These are phyloP conservation scores for Lanius collurio DNA, from an alignment of 2,113 vertebrate genomes.

Conservation along the genomic window DNA sequence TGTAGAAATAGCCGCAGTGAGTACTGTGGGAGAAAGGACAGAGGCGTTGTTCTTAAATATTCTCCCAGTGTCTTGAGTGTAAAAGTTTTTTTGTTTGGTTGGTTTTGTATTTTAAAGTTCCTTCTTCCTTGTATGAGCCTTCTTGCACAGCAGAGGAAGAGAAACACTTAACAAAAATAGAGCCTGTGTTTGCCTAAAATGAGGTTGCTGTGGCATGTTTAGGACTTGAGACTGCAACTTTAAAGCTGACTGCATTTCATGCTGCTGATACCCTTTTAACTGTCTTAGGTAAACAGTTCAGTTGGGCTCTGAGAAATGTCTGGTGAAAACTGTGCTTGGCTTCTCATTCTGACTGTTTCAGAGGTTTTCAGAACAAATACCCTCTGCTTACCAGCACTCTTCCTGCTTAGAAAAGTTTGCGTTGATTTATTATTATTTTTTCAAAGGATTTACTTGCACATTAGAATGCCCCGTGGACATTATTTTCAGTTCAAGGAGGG, in stretches of 20 bases:
- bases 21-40: not conserved
- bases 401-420: slow-evolving; percentile 18
- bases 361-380: slow-evolving; percentile 28
- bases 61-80: not conserved
- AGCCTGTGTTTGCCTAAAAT: slow-evolving; percentile 38
- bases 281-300: slow-evolving; percentile 38
- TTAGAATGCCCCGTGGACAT: slow-evolving; percentile 12
- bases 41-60: not conserved
- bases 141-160: slow-evolving; percentile 21
- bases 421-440: slow-evolving; percentile 58
- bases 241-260: slow-evolving; percentile 45
- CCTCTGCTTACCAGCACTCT: slow-evolving; percentile 10
- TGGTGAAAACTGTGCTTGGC: not conserved
- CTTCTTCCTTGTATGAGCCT: not conserved
- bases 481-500: slow-evolving; percentile 36
- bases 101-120: not conserved
- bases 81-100: not conserved
- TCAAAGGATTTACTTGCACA: slow-evolving; percentile 40
- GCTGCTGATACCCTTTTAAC: slow-evolving; percentile 50
- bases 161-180: slow-evolving; percentile 27
- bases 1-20: not conserved
- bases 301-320: not conserved
- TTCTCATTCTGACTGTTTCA: slow-evolving; percentile 5
- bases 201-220: slow-evolving; percentile 52
- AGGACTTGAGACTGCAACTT: slow-evolving; percentile 25